Conservation (phyloP, 2,113 vertebrate genomes). For the Leuciscus idus region DNA sequence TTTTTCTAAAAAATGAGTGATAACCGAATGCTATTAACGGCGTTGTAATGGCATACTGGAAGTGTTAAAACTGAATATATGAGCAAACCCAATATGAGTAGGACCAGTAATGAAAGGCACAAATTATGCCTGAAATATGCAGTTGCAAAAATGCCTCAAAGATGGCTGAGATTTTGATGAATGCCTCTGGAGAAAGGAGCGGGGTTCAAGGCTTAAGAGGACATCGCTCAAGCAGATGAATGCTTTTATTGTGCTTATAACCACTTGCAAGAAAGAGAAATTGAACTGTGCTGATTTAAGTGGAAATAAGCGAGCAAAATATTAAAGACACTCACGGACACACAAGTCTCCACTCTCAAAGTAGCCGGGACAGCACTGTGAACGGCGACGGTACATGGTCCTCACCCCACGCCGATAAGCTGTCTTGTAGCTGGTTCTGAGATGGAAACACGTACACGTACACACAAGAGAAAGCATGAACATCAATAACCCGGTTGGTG, state of each 20-base stretch:
- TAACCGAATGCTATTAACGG: slow-evolving; percentile 40
- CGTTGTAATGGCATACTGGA: slow-evolving; percentile 23
- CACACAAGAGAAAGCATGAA: background rate
- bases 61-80: slow-evolving; percentile 30
- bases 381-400: slow-evolving; percentile 97
- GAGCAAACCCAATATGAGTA: slow-evolving; percentile 26
- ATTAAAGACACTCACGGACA: slow-evolving; percentile 85
- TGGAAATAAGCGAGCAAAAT: slow-evolving; percentile 53
- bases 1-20: slow-evolving; percentile 36
- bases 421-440: slow-evolving; percentile 98
- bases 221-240: slow-evolving; percentile 48
- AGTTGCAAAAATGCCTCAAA: slow-evolving; percentile 49
- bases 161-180: slow-evolving; percentile 48
- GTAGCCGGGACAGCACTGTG: slow-evolving; percentile 98
- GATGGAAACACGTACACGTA: slow-evolving; percentile 49
- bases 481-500: slow-evolving; percentile 6
- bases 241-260: slow-evolving; percentile 52
- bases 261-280: slow-evolving; percentile 42
- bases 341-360: slow-evolving; percentile 95
- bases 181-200: slow-evolving; percentile 29
- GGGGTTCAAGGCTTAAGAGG: slow-evolving; percentile 46
- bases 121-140: slow-evolving; percentile 48
- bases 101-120: slow-evolving; percentile 51
- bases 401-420: slow-evolving; percentile 93
- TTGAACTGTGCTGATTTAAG: slow-evolving; percentile 60